A percentile compares a stretch with the other conserved stretches of the same genome.
These are phyloP conservation scores for Euglossa dilemma DNA, from an alignment of 1,140 invertebrate species.

Conservation along the genomic window DNA sequence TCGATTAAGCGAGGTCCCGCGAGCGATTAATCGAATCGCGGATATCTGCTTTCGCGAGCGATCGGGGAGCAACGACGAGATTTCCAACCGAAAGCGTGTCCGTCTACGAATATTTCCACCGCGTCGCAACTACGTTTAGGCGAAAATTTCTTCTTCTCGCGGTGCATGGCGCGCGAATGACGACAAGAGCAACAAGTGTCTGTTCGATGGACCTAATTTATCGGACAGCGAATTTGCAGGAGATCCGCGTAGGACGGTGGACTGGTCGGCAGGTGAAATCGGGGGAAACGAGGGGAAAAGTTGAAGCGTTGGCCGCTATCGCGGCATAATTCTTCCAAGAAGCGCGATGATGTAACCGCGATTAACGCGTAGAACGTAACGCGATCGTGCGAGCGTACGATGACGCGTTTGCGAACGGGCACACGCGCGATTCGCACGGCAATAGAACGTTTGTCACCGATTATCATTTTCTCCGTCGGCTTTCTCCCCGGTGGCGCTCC, in stretches of 20 bases:
- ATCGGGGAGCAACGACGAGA: too few species aligned
- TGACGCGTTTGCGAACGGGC: neutral
- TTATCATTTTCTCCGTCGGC: too few species aligned
- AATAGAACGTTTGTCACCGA: neutral
- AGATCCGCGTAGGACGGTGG: neutral
- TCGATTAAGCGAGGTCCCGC: too few species aligned
- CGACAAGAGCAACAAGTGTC: constrained; percentile 30
- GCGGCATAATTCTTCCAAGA: constrained; percentile 18
- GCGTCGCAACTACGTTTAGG: too few species aligned
- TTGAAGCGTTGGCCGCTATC: neutral
- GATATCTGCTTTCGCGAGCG: too few species aligned
- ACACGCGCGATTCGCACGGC: neutral
- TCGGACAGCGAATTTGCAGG: neutral
- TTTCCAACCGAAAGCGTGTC: too few species aligned
- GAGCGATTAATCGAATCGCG: too few species aligned
- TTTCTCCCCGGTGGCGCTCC: neutral
- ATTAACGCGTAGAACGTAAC: constrained; percentile 13
- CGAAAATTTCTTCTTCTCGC: neutral
- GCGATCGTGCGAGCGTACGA: neutral
- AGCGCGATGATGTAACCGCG: constrained; percentile 30
- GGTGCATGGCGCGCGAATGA: neutral
- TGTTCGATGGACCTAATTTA: neutral
- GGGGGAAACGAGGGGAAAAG: neutral
- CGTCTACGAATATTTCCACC: too few species aligned
- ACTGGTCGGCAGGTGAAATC: neutral